Evolutionary conservation across 2,888 invertebrate species (phyloP).

Genomic region (Baronia brevicornis): DNA sequence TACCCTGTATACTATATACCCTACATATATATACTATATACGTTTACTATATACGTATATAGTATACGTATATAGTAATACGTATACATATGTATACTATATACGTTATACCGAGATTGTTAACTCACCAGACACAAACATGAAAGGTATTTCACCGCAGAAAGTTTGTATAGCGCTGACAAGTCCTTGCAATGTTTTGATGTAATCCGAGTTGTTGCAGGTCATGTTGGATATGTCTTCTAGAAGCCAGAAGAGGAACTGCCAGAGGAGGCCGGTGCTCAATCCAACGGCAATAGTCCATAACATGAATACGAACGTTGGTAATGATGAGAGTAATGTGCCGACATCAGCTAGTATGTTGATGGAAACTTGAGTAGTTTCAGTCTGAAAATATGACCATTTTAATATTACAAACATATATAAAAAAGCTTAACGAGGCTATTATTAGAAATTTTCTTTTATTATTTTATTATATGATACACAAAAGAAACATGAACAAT

Average conservation of each 20-base stretch:
- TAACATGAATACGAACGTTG: constrained; percentile 83
- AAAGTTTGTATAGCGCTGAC: constrained; percentile 87
- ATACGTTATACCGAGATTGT: no score
- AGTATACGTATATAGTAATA: no score
- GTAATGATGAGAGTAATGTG: constrained; percentile 77
- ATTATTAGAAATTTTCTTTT: no score
- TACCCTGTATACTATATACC: neutral
- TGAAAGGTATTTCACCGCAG: constrained; percentile 89
- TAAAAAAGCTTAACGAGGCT: no score
- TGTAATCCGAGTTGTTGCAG: constrained; percentile 67
- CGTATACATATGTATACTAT: no score
- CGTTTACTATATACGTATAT: no score
- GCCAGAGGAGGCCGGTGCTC: constrained; percentile 90
- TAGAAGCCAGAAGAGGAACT: constrained; percentile 90
- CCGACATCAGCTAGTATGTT: constrained; percentile 82
- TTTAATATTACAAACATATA: constrained; percentile 9
- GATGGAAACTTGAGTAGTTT: constrained; percentile 78
- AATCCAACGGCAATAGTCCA: constrained; percentile 90
- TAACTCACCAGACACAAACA: constrained; percentile 83
- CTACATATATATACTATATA: no score
- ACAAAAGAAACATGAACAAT: no score
- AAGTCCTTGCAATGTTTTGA: constrained; percentile 85
- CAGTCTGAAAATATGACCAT: constrained; percentile 66
- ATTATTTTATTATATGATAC: no score
- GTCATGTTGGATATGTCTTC: constrained; percentile 79